These are phyloP conservation scores for Sinotaia quadrata DNA, from an alignment of 2,888 invertebrate species.

Conservation along the genomic window DNA sequence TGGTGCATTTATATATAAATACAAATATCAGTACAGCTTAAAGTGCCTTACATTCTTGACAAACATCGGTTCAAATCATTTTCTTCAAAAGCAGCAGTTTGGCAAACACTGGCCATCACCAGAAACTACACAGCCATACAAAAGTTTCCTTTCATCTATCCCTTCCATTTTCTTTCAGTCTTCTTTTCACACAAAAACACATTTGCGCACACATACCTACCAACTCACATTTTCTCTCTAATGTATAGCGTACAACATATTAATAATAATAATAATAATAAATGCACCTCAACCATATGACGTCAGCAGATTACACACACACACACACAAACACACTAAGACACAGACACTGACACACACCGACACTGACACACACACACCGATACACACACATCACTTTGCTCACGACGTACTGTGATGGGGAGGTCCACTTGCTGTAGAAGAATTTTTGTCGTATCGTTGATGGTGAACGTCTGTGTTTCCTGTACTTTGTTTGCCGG, in stretches of 20 bases:
- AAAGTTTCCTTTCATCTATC: neutral
- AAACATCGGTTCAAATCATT: no score
- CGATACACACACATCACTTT: neutral
- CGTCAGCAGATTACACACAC: neutral
- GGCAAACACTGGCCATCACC: no score
- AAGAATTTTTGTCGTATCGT: constrained; percentile 61
- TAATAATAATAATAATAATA: no score
- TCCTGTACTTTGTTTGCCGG: constrained; percentile 30
- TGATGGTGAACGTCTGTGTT: constrained; percentile 44
- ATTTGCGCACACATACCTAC: neutral
- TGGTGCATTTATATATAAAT: no score
- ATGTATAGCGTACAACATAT: no score
- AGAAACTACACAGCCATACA: no score
- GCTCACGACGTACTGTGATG: neutral
- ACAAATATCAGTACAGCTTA: no score
- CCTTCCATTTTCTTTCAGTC: neutral
- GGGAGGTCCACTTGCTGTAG: constrained; percentile 64
- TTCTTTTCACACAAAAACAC: neutral
- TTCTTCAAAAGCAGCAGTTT: no score
- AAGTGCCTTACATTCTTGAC: no score
- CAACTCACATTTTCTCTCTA: no score
- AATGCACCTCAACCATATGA: neutral
- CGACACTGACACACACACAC: neutral
- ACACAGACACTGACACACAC: neutral
- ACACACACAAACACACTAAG: neutral